phyloP scores from a whole-genome alignment of 2,888 invertebrate genomes.

The Caenorhabditis zanzibari region DNA sequence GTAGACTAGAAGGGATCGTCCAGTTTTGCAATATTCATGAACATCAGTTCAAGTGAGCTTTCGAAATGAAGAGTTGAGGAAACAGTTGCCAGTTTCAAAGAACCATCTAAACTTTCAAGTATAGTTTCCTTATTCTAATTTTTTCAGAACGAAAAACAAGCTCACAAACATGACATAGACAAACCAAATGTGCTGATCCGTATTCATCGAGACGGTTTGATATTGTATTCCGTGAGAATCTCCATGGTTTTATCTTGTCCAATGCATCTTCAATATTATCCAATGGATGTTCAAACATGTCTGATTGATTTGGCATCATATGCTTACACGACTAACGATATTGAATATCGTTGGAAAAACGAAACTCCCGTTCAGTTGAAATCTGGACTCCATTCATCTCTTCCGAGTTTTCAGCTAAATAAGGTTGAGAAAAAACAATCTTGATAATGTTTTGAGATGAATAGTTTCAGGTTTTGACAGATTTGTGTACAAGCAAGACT shows the following conservation, averaged over 20 bases:
- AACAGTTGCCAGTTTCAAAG: not conserved
- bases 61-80: not conserved
- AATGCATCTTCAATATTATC: slow-evolving; percentile 90
- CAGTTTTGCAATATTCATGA: slow-evolving; percentile 13
- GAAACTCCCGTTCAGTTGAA: slow-evolving; percentile 94
- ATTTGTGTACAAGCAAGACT: slow-evolving; percentile 96
- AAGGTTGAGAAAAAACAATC: slow-evolving; percentile 41
- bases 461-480: slow-evolving; percentile 89
- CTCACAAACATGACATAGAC: slow-evolving; percentile 87
- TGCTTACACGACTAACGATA: slow-evolving; percentile 97
- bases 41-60: not conserved
- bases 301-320: slow-evolving; percentile 97
- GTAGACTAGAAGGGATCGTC: not conserved
- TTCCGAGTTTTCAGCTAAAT: slow-evolving; percentile 89
- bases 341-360: slow-evolving; percentile 94
- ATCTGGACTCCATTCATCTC: slow-evolving; percentile 85
- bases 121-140: not conserved
- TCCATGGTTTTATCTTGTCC: slow-evolving; percentile 96
- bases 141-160: slow-evolving; percentile 95
- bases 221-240: slow-evolving; percentile 87
- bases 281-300: slow-evolving; percentile 95
- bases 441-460: not conserved
- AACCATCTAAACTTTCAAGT: not conserved
- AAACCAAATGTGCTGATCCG: slow-evolving; percentile 92
- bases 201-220: slow-evolving; percentile 89